Evolutionary conservation across 2,797 vertebrate species (phyloP).

Genomic region (Rhadinocentrus ornatus): DNA sequence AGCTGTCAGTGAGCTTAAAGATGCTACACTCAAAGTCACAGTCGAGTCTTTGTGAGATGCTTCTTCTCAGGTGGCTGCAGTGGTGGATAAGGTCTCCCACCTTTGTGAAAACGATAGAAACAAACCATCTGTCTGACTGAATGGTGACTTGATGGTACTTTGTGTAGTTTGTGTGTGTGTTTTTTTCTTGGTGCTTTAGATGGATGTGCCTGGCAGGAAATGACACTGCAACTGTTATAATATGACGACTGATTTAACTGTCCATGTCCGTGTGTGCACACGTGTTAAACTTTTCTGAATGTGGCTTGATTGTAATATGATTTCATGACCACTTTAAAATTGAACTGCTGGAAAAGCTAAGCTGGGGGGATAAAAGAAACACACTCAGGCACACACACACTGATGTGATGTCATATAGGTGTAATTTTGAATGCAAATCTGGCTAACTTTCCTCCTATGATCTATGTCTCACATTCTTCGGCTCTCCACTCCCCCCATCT

Average conservation of each 20-base stretch:
- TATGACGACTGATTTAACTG: conserved; percentile 64
- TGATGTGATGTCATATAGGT: background rate
- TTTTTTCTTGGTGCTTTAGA: conserved; percentile 44
- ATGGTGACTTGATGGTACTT: conserved; percentile 29
- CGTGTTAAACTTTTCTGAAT: conserved; percentile 38
- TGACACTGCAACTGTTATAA: conserved; percentile 52
- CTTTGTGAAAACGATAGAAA: conserved; percentile 40
- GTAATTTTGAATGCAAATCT: conserved; percentile 7
- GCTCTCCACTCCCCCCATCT: background rate
- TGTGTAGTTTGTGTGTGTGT: conserved; percentile 33
- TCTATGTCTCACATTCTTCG: conserved; percentile 1
- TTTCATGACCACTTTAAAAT: conserved; percentile 46
- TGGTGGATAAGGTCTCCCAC: conserved; percentile 18
- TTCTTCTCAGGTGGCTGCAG: conserved; percentile 36
- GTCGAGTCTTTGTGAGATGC: conserved; percentile 36
- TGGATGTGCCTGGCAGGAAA: conserved; percentile 50
- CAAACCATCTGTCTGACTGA: conserved; percentile 59
- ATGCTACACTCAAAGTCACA: conserved; percentile 30
- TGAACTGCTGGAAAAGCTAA: conserved; percentile 27
- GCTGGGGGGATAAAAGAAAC: conserved; percentile 5
- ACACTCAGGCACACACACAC: background rate
- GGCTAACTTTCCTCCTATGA: conserved; percentile 12
- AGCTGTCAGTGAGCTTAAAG: conserved; percentile 28
- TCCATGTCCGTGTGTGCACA: conserved; percentile 42
- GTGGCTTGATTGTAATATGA: conserved; percentile 43